Evolutionary conservation across 2,888 invertebrate genomes (phyloP).

Genomic region (Plebejus anna): DNA sequence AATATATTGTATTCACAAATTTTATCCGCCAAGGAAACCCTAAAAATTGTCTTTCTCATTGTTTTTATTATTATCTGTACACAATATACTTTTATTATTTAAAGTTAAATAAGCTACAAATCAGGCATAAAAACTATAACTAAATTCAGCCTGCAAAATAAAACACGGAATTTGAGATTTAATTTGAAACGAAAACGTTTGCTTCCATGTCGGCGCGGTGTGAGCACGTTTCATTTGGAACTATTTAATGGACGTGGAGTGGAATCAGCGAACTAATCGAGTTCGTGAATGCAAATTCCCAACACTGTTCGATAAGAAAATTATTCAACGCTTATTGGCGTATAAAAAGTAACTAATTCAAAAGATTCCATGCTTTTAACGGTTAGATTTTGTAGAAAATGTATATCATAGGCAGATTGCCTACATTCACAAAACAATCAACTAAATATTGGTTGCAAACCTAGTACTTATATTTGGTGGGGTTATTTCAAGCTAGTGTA

Average conservation of each 20-base stretch:
- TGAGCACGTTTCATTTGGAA: constrained; percentile 24
- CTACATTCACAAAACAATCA: too few species aligned
- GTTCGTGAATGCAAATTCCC: not conserved
- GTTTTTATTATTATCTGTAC: too few species aligned
- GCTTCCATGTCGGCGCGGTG: constrained; percentile 11
- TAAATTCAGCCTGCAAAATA: not conserved
- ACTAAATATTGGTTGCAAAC: too few species aligned
- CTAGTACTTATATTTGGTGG: too few species aligned
- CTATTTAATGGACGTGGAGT: constrained; percentile 19
- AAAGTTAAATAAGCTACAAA: not conserved
- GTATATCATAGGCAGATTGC: not conserved
- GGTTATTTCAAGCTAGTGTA: too few species aligned
- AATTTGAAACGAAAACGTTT: constrained; percentile 24
- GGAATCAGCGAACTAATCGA: constrained; percentile 11
- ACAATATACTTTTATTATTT: too few species aligned
- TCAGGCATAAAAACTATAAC: not conserved
- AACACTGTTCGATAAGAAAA: constrained; percentile 2
- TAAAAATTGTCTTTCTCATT: too few species aligned
- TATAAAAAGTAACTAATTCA: not conserved
- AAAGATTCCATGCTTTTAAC: not conserved
- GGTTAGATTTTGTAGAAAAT: not conserved
- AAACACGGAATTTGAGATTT: constrained; percentile 11
- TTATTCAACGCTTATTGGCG: not conserved
- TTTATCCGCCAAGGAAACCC: too few species aligned
- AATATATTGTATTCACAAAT: too few species aligned